phyloP scores from a whole-genome alignment of 2,113 vertebrate species.

The Sorex fumeus region DNA sequence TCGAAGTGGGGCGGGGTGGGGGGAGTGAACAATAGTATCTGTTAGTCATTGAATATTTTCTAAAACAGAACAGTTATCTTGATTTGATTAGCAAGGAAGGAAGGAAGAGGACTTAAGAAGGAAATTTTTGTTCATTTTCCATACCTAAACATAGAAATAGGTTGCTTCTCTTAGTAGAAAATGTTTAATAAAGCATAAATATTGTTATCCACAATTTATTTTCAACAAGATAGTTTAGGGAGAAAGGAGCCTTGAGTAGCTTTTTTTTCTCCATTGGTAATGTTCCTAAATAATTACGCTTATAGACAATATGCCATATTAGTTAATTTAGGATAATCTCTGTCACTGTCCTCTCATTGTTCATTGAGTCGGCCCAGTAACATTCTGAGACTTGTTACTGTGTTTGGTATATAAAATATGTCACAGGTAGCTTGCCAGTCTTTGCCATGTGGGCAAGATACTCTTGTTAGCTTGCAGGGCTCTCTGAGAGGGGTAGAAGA shows the following conservation, averaged over 20 bases:
- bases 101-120: constrained; percentile 49
- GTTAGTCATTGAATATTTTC: constrained; percentile 33
- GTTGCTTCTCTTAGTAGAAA: constrained; percentile 58
- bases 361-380: too few species aligned
- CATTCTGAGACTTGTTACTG: too few species aligned
- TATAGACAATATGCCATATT: constrained; percentile 38
- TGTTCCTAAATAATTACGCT: constrained; percentile 16
- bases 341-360: too few species aligned
- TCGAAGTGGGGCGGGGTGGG: not conserved
- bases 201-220: constrained; percentile 1
- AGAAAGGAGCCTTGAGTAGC: not conserved
- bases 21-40: not conserved
- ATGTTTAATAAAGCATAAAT: constrained; percentile 25
- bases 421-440: too few species aligned
- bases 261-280: not conserved
- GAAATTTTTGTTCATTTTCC: constrained; percentile 64
- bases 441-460: too few species aligned
- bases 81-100: constrained; percentile 61
- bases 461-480: too few species aligned
- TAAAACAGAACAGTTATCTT: constrained; percentile 43
- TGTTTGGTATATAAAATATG: too few species aligned
- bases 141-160: constrained; percentile 56
- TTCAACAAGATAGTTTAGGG: not conserved
- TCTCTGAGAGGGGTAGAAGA: too few species aligned
- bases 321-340: constrained; percentile 47